Evolutionary conservation across 2,113 vertebrate species (phyloP).

Genomic region (Columba janthina): DNA sequence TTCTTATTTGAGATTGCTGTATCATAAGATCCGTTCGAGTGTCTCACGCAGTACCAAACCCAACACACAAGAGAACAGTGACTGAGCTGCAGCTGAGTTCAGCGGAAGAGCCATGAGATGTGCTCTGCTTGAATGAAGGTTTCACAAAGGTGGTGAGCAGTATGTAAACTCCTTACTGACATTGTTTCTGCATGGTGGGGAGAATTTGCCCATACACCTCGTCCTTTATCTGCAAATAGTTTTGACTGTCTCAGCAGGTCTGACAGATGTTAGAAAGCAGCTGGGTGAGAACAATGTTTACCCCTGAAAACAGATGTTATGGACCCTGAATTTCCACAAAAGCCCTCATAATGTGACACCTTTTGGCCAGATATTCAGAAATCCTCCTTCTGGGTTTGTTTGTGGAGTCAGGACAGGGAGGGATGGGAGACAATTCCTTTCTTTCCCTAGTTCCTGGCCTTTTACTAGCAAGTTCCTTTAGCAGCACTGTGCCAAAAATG

Average conservation of each 20-base stretch:
- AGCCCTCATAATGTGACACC: neutral
- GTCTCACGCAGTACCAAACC: neutral
- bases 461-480: neutral
- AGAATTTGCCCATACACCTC: neutral
- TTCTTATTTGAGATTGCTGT: neutral
- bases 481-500: neutral
- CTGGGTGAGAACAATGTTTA: neutral
- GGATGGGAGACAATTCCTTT: neutral
- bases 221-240: neutral
- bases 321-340: neutral
- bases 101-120: neutral
- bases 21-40: neutral
- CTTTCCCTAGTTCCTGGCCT: neutral
- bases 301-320: neutral
- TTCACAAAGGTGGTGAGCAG: neutral
- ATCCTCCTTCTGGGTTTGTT: neutral
- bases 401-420: neutral
- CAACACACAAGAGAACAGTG: rapidly evolving
- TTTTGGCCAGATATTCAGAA: neutral
- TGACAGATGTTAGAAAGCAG: neutral
- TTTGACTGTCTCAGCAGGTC: rapidly evolving
- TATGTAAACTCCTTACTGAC: neutral
- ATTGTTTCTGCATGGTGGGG: neutral
- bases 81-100: neutral
- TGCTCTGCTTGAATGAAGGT: neutral